phyloP scores from a whole-genome alignment of 2,113 vertebrate species.

The Amblyornis subalaris region DNA sequence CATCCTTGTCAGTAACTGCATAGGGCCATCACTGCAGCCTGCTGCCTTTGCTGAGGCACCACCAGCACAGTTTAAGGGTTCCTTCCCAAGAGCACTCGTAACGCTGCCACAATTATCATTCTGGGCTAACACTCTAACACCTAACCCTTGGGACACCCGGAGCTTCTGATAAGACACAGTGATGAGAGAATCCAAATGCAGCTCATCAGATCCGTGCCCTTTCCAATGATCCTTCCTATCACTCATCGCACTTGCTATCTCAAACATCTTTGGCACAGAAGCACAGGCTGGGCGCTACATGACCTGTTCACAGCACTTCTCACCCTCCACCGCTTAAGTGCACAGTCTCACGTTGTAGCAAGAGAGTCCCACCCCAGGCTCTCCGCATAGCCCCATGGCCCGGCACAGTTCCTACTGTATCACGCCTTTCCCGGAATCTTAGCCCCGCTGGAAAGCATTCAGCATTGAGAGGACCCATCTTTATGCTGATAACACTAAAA shows the following conservation, averaged over 20 bases:
- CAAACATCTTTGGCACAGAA: background rate
- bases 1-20: background rate
- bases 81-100: background rate
- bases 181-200: background rate
- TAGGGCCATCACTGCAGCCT: background rate
- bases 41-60: slow-evolving; percentile 3
- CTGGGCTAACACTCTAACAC: slow-evolving; percentile 13
- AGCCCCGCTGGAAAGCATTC: slow-evolving; percentile 75
- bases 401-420: background rate
- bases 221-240: background rate
- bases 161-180: background rate
- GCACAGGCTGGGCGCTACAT: background rate
- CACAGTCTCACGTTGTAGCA: background rate
- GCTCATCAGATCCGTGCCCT: background rate
- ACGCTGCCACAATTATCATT: background rate
- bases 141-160: background rate
- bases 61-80: background rate
- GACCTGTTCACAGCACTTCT: background rate
- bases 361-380: background rate
- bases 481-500: slow-evolving; percentile 84
- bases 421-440: slow-evolving; percentile 42
- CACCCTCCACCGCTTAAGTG: background rate
- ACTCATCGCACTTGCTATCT: background rate
- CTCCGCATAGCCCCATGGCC: background rate
- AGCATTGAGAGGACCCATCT: slow-evolving; percentile 78